Conservation (phyloP, 2,113 vertebrate species). For the Pterocles burchelli region DNA sequence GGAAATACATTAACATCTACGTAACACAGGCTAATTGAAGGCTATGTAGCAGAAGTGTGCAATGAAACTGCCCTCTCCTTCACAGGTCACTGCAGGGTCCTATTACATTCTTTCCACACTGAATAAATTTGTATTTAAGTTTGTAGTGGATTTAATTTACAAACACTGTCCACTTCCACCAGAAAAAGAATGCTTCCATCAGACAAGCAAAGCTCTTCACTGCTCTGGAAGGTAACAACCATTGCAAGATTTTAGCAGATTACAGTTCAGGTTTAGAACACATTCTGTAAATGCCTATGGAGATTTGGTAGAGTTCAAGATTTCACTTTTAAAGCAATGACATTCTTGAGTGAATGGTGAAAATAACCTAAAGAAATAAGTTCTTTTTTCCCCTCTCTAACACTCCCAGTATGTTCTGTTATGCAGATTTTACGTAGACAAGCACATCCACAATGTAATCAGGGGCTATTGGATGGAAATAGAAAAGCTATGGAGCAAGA, state of each 20-base stretch:
- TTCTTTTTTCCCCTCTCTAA: not conserved
- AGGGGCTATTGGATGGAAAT: slow-evolving; percentile 54
- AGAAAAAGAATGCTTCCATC: not conserved
- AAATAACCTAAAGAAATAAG: slow-evolving; percentile 26
- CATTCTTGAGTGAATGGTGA: slow-evolving; percentile 14
- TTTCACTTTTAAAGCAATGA: slow-evolving; percentile 12
- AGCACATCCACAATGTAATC: not conserved
- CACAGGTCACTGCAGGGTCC: slow-evolving; percentile 6
- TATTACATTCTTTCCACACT: slow-evolving; percentile 3
- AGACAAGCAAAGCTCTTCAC: not conserved
- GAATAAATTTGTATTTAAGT: slow-evolving; percentile 6
- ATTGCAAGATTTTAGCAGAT: slow-evolving; percentile 5
- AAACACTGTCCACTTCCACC: not conserved
- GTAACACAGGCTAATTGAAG: not conserved
- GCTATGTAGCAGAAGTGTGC: not conserved
- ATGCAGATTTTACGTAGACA: not conserved
- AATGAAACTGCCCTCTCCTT: not conserved
- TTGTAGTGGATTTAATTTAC: slow-evolving; percentile 16
- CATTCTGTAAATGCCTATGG: slow-evolving; percentile 33
- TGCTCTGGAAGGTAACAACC: slow-evolving; percentile 3
- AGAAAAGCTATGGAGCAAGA: slow-evolving; percentile 66
- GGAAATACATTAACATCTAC: not conserved
- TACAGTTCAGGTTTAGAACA: slow-evolving; percentile 42
- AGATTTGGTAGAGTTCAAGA: slow-evolving; percentile 25
- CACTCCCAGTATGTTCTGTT: not conserved